Conservation (phyloP, 2,113 vertebrate species). For the Andinoacara biseriatus region DNA sequence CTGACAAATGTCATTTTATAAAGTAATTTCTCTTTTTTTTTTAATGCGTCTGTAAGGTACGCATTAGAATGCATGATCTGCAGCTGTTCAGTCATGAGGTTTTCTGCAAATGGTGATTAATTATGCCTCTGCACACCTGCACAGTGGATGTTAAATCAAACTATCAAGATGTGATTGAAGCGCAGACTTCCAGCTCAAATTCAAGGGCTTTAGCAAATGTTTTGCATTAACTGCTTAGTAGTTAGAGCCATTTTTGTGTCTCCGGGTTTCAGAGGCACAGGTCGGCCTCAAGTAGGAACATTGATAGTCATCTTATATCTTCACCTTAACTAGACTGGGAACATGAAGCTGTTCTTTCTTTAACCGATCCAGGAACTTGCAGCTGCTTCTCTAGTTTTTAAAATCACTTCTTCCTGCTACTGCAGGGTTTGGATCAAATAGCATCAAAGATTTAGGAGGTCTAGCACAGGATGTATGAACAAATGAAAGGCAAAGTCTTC, state of each 20-base stretch:
- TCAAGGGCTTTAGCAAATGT: background rate
- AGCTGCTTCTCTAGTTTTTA: background rate
- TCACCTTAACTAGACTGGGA: background rate
- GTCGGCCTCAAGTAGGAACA: background rate
- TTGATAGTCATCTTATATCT: background rate
- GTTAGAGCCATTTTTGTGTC: background rate
- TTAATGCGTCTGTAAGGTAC: background rate
- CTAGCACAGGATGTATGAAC: background rate
- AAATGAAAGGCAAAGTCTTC: background rate
- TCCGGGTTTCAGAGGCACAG: background rate
- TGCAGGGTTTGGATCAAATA: background rate
- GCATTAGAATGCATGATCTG: fast-evolving
- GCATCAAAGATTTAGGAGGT: background rate
- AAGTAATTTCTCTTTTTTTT: background rate
- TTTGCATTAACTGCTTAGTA: background rate
- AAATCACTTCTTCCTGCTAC: background rate
- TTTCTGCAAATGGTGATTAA: background rate
- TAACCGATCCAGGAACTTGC: background rate
- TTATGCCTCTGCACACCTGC: background rate
- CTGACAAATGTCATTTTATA: background rate
- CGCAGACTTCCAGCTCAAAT: background rate
- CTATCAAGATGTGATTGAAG: background rate
- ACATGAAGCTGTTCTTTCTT: background rate
- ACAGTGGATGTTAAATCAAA: background rate
- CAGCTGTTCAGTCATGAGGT: background rate